Evolutionary conservation across 2,113 vertebrate genomes (phyloP).

Genomic region (Speoplatyrhinus poulsoni): DNA sequence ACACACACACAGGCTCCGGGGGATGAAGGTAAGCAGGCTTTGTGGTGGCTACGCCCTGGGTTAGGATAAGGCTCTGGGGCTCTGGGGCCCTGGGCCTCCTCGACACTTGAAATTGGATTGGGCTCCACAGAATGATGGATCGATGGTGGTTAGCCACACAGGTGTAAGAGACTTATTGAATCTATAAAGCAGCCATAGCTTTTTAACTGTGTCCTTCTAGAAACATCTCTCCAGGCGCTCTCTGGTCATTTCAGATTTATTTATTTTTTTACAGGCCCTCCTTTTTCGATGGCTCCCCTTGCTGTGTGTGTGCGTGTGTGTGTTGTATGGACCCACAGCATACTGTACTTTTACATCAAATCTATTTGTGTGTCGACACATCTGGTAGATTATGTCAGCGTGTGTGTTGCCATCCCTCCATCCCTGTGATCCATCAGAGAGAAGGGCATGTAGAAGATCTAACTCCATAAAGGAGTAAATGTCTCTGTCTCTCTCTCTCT

Average conservation of each 20-base stretch:
- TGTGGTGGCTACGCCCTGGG: conserved; percentile 62
- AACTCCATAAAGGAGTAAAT: conserved; percentile 26
- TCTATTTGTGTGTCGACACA: background rate
- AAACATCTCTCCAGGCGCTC: conserved; percentile 58
- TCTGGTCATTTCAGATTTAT: conserved; percentile 45
- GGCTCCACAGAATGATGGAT: conserved; percentile 70
- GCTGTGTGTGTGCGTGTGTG: background rate
- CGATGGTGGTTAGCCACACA: conserved; percentile 69
- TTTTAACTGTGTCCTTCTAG: conserved; percentile 63
- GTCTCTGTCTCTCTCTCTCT: background rate
- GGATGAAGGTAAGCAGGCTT: conserved; percentile 74
- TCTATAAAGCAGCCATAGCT: conserved; percentile 64
- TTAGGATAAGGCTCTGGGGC: conserved; percentile 72
- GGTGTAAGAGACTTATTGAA: conserved; percentile 72
- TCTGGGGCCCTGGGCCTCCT: conserved; percentile 62
- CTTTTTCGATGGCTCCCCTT: conserved; percentile 14
- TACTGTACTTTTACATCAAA: too few species aligned
- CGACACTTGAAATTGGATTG: conserved; percentile 71
- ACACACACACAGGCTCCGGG: conserved; percentile 56
- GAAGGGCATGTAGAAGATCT: background rate
- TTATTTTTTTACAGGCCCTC: conserved; percentile 26
- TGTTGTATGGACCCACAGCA: conserved; percentile 5
- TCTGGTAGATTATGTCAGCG: background rate
- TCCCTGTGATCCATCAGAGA: conserved; percentile 27
- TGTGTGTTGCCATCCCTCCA: conserved; percentile 4